These are phyloP conservation scores for Papilio protenor DNA, from an alignment of 2,888 invertebrate genomes.

Conservation along the genomic window DNA sequence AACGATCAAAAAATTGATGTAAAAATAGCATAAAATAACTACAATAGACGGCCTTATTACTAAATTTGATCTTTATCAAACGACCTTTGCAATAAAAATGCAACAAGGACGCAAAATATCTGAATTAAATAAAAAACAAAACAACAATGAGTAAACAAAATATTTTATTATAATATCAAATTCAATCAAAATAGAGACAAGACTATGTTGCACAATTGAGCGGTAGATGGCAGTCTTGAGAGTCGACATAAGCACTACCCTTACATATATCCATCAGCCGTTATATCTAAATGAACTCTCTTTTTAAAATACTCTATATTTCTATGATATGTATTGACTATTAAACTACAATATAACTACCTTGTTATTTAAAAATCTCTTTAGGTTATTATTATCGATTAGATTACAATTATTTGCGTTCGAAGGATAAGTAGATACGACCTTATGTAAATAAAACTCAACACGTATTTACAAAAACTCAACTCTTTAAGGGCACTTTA, in stretches of 20 bases:
- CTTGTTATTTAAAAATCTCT: neutral
- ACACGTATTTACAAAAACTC: slow-evolving; percentile 17
- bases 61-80: neutral
- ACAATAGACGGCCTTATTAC: neutral
- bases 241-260: too few relatives aligned
- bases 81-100: neutral
- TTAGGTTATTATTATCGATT: slow-evolving; percentile 7
- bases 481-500: slow-evolving; percentile 7
- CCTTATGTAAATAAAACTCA: slow-evolving; percentile 22
- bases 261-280: neutral
- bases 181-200: neutral
- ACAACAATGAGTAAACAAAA: neutral
- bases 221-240: neutral
- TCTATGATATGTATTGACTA: neutral
- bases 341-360: neutral
- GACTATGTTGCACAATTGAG: neutral
- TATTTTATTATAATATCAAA: neutral
- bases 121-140: neutral
- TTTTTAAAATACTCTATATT: neutral
- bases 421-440: slow-evolving; percentile 9
- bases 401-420: slow-evolving; percentile 20
- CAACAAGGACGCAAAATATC: neutral
- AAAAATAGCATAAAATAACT: neutral
- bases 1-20: neutral
- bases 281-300: neutral